Base-by-base conservation (phyloP, 53 echinoderm and acorn worm species). In the Crossaster papposus region DNA sequence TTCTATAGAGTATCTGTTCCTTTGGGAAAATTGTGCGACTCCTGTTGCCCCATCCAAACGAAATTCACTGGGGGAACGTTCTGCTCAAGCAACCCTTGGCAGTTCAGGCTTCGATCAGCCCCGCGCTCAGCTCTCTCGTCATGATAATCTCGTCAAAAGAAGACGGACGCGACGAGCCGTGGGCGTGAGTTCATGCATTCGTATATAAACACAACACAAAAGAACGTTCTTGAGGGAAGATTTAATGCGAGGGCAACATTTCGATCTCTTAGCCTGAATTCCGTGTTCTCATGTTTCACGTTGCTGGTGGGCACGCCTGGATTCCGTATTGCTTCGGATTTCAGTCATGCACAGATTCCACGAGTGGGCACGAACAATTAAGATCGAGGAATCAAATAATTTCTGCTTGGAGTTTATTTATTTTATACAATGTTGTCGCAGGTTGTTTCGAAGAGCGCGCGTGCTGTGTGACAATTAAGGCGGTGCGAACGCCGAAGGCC, bases 61-160 rank as follows among this genome's bases (percentile, higher is more conserved):
- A 58, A 44, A 44, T 44, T 44, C 22, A 14, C 15, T 11, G 2
- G 11, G 24, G 28, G 28, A 68, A 7, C 24, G 26, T 28, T 54
- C 17, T 36, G 14, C 33, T 37, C 37, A 35, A 23, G 12, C 9
- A 24, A 18, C 29, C 31, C 54, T 15, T 13, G 51, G 52, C 79
- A 28, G 22, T 79, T 24, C 26, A 24, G 30, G 37, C 79, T 68
- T 79, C 79, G 79, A 79, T 79, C 54, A 29, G 54, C 53, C 32
- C 10, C 3, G 2, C n/a, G 54, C 54, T 54, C 53, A 51, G 54
- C 26, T 79, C 79, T 29, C 52, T 79, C 51, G 79, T 51, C 79
- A n/a, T 3, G 30, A 54, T n/a, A n/a, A n/a, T 79, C 30, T 79
- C 30, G 79, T 26, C 32, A 20, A 78, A 36, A 9, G 44, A n/a